Evolutionary conservation across 1,140 invertebrate genomes (phyloP).

Genomic region (Chironomus striatipennis): DNA sequence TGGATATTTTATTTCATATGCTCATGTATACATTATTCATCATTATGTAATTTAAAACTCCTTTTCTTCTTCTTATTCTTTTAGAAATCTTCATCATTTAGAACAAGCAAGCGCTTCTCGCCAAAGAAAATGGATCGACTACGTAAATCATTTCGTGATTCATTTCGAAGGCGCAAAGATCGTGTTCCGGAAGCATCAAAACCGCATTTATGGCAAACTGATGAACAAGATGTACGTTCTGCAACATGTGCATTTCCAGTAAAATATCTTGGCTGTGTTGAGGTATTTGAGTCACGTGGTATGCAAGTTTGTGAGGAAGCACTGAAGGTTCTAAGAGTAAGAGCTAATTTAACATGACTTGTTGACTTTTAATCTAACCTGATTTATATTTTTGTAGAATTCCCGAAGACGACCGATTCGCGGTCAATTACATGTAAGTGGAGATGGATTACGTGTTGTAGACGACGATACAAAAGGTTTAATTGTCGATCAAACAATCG

Average conservation of each 20-base stretch:
- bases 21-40: background rate
- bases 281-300: conserved; percentile 97
- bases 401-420: conserved; percentile 78
- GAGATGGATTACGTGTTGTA: conserved; percentile 93
- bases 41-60: background rate
- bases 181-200: conserved; percentile 82
- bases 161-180: conserved; percentile 78
- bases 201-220: conserved; percentile 96
- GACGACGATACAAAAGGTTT: conserved; percentile 98
- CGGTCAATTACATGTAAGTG: conserved; percentile 90
- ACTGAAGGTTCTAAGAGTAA: conserved; percentile 83
- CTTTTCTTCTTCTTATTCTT: conserved; percentile 25
- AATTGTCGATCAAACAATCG: conserved; percentile 99
- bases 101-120: conserved; percentile 51
- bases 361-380: background rate
- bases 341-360: conserved; percentile 32
- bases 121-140: conserved; percentile 84
- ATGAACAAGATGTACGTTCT: conserved; percentile 87
- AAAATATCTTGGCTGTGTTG: conserved; percentile 97
- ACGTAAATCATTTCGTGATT: conserved; percentile 83
- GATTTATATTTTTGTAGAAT: conserved; percentile 52
- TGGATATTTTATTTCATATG: too few species aligned
- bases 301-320: conserved; percentile 99
- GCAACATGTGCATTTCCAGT: conserved; percentile 96
- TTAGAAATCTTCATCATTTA: conserved; percentile 48